Percentiles rank a stretch among this genome's conserved stretches.
Conservation (phyloP, 2,797 vertebrate species). For the Sebastes nivosus region DNA sequence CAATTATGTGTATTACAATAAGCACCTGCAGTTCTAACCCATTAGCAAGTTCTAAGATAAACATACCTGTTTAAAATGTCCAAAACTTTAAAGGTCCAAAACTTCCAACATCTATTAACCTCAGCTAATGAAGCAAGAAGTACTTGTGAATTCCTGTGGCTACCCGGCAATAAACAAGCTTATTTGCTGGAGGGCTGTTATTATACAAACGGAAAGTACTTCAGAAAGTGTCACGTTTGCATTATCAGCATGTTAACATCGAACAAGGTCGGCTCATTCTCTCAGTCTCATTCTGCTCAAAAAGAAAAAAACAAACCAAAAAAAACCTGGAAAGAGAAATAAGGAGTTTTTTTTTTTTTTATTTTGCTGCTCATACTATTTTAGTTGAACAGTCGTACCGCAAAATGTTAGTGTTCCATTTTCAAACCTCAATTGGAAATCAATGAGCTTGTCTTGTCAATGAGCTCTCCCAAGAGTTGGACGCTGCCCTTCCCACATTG, state of each 20-base stretch:
- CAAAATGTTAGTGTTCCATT: conserved; percentile 5
- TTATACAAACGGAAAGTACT: neutral
- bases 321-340: no score
- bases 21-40: neutral
- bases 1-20: neutral
- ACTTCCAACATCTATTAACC: neutral
- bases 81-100: neutral
- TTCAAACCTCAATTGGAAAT: conserved; percentile 26
- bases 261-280: neutral
- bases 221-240: neutral
- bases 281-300: neutral
- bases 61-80: neutral
- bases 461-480: neutral
- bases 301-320: neutral
- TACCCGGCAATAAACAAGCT: neutral
- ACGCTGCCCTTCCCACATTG: neutral
- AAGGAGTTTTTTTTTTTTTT: neutral
- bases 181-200: neutral
- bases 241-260: neutral
- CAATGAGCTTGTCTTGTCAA: conserved; percentile 7
- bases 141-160: neutral
- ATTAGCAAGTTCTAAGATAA: neutral
- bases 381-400: neutral
- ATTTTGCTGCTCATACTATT: neutral
- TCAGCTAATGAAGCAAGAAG: neutral